These are phyloP conservation scores for Silurus meridionalis DNA, from an alignment of 2,113 vertebrate species.

Conservation along the genomic window DNA sequence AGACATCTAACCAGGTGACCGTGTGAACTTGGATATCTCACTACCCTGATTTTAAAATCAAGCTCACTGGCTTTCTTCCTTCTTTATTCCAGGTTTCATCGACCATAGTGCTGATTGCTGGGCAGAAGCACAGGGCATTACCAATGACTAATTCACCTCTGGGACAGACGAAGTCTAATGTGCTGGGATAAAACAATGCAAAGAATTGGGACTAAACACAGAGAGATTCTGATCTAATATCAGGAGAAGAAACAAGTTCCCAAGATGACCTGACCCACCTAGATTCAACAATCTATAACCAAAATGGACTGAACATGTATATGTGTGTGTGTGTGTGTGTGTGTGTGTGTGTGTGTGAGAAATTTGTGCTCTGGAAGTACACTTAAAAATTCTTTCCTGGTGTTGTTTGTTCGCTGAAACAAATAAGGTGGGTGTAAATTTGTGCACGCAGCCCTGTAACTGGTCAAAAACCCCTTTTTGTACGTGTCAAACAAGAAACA, in stretches of 20 bases:
- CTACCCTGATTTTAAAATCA: too few species aligned
- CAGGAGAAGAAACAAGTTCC: constrained; percentile 2
- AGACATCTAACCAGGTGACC: constrained; percentile 94
- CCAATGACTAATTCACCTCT: constrained; percentile 22
- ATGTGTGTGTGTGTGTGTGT: not conserved
- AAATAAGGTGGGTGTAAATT: constrained; percentile 9
- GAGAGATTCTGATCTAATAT: constrained; percentile 26
- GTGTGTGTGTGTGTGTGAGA: not conserved
- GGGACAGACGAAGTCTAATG: constrained; percentile 5
- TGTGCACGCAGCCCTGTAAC: constrained; percentile 53
- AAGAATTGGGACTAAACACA: not conserved
- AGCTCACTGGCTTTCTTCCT: constrained; percentile 34
- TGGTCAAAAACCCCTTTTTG: not conserved
- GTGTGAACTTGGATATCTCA: not conserved
- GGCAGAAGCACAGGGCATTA: constrained; percentile 42
- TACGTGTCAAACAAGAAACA: not conserved
- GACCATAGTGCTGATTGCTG: constrained; percentile 75
- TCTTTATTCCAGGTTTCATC: constrained; percentile 85
- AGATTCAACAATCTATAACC: constrained; percentile 13
- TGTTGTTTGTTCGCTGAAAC: not conserved
- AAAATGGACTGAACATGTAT: not conserved
- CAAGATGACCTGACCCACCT: not conserved
- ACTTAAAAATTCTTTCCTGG: constrained; percentile 13
- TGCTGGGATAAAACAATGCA: constrained; percentile 30
- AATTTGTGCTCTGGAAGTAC: constrained; percentile 32